A percentile compares a stretch with the other conserved stretches of the same genome.
Evolutionary conservation across 2,888 invertebrate genomes (phyloP).

Genomic region (Rhagonycha lutea): DNA sequence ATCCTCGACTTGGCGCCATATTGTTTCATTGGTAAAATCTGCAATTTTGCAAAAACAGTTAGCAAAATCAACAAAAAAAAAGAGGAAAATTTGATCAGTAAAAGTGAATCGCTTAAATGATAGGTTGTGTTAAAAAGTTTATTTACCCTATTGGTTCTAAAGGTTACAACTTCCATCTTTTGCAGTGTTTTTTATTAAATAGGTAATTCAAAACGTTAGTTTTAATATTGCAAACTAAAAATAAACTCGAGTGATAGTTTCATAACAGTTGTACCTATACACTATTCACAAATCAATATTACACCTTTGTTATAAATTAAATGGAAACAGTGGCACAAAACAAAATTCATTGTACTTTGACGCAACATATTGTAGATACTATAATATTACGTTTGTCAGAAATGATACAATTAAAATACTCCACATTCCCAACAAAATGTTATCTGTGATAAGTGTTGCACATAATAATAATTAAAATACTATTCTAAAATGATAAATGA

Average conservation of each 20-base stretch:
- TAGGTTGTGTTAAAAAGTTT: not conserved
- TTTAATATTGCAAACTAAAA: not conserved
- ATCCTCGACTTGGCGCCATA: slow-evolving; percentile 28
- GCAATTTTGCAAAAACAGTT: not conserved
- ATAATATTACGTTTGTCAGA: not conserved
- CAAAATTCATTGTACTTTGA: not conserved
- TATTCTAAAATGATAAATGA: not conserved
- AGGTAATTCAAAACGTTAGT: no score
- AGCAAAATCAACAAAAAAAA: not conserved
- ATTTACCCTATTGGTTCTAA: not conserved
- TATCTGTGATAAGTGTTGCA: not conserved
- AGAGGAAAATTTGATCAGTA: not conserved
- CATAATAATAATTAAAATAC: not conserved
- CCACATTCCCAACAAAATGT: not conserved
- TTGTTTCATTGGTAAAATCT: slow-evolving; percentile 21
- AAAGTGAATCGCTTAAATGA: not conserved
- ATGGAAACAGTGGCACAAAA: not conserved
- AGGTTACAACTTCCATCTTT: not conserved
- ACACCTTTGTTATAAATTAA: not conserved
- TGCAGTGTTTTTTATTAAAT: not conserved
- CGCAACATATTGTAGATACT: not conserved
- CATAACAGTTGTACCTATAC: not conserved
- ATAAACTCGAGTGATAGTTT: not conserved
- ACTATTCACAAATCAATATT: not conserved
- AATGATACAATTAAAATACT: not conserved